phyloP scores from a whole-genome alignment of 2,888 invertebrate genomes.

The Eupithecia tripunctaria region DNA sequence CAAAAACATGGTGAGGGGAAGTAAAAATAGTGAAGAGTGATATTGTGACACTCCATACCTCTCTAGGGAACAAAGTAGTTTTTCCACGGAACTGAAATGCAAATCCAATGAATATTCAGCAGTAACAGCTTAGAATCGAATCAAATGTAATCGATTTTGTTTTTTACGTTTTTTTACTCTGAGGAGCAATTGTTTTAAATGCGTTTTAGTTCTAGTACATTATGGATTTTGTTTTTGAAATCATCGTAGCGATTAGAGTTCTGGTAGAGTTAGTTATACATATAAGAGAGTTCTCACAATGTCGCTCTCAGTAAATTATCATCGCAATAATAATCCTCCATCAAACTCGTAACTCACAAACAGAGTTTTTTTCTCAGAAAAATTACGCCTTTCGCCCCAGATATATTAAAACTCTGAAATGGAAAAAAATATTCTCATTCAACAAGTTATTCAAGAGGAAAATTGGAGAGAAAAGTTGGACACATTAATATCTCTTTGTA shows the following conservation, averaged over 20 bases:
- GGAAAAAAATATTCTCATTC: conserved; percentile 41
- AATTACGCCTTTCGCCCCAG: conserved; percentile 28
- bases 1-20: background rate
- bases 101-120: conserved; percentile 41
- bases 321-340: conserved; percentile 1
- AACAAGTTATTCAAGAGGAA: conserved; percentile 46
- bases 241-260: background rate
- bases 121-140: conserved; percentile 29
- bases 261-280: background rate
- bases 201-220: background rate
- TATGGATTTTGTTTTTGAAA: background rate
- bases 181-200: conserved; percentile 16
- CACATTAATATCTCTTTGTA: conserved; percentile 42
- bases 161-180: conserved; percentile 17
- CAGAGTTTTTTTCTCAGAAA: conserved; percentile 26
- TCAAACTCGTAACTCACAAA: conserved; percentile 18
- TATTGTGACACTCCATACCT: conserved; percentile 14
- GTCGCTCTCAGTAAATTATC: background rate
- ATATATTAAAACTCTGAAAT: conserved; percentile 39
- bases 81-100: conserved; percentile 30
- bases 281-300: background rate
- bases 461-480: conserved; percentile 42
- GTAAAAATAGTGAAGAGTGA: conserved; percentile 5
- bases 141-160: conserved; percentile 32
- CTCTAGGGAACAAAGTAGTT: conserved; percentile 17